These are phyloP conservation scores for Chlorodrepanis virens DNA, from an alignment of 2,113 vertebrate species.

Conservation along the genomic window DNA sequence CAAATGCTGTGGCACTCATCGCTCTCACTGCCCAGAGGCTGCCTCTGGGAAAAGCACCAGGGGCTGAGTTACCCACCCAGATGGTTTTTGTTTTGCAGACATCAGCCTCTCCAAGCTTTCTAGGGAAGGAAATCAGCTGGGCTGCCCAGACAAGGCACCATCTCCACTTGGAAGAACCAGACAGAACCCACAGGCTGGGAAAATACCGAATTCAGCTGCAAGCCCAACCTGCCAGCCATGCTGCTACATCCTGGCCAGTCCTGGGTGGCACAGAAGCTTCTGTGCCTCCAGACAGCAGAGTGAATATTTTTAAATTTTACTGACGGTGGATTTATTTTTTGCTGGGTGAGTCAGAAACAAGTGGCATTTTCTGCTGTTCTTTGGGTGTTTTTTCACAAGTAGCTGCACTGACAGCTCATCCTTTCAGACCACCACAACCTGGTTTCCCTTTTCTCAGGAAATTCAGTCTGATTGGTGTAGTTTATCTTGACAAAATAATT, in stretches of 20 bases:
- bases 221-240: neutral
- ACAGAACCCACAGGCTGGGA: rapidly evolving
- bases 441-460: neutral
- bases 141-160: neutral
- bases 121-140: neutral
- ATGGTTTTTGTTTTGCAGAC: neutral
- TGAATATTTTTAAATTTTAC: neutral
- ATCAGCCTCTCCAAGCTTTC: neutral
- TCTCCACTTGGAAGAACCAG: neutral
- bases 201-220: neutral
- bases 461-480: neutral
- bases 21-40: neutral
- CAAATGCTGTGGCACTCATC: neutral
- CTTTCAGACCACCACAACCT: neutral
- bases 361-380: neutral
- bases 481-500: neutral
- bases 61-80: neutral
- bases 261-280: neutral
- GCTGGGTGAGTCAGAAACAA: neutral
- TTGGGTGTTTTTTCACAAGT: neutral
- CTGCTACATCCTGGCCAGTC: neutral
- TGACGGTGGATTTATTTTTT: neutral
- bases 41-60: neutral
- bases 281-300: neutral
- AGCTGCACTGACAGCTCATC: neutral